These are phyloP conservation scores for Furcula furcula DNA, from an alignment of 2,888 invertebrate genomes.

Conservation along the genomic window DNA sequence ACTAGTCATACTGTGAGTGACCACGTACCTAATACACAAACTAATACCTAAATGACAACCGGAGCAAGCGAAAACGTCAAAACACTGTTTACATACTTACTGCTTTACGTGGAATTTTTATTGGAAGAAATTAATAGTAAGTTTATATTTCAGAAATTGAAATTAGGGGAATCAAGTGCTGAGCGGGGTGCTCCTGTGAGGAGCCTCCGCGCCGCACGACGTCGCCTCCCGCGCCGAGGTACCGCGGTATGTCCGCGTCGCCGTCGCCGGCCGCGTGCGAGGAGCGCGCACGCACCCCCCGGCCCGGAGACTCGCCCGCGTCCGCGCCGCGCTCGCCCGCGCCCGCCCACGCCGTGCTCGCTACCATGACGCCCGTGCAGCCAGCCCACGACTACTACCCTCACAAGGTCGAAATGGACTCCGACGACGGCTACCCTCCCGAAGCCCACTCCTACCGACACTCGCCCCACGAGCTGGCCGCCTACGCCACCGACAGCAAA, in stretches of 20 bases:
- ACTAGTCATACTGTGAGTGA: no score
- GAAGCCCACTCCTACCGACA: constrained; percentile 83
- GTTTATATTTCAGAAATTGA: constrained; percentile 60
- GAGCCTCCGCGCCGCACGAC: constrained; percentile 64
- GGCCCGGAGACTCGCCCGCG: constrained; percentile 74
- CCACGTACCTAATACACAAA: no score
- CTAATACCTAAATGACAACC: no score
- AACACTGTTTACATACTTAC: no score
- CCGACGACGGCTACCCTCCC: constrained; percentile 82
- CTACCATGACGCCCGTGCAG: constrained; percentile 92
- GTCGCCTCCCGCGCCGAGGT: constrained; percentile 49
- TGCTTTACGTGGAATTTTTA: no score
- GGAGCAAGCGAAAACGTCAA: constrained; percentile 1
- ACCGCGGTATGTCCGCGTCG: constrained; percentile 73
- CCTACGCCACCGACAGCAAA: constrained; percentile 80
- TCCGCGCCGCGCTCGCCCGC: constrained; percentile 83
- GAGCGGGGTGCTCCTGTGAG: constrained; percentile 69
- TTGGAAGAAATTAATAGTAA: background rate
- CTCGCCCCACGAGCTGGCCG: constrained; percentile 77
- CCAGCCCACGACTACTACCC: constrained; percentile 88
- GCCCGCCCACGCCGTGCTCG: constrained; percentile 87
- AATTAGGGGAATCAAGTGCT: constrained; percentile 44
- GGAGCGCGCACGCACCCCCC: constrained; percentile 69
- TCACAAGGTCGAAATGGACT: constrained; percentile 84
- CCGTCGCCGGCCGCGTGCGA: constrained; percentile 62